Evolutionary conservation across 2,888 invertebrate genomes (phyloP).

Genomic region (Metopia argyrocephala): DNA sequence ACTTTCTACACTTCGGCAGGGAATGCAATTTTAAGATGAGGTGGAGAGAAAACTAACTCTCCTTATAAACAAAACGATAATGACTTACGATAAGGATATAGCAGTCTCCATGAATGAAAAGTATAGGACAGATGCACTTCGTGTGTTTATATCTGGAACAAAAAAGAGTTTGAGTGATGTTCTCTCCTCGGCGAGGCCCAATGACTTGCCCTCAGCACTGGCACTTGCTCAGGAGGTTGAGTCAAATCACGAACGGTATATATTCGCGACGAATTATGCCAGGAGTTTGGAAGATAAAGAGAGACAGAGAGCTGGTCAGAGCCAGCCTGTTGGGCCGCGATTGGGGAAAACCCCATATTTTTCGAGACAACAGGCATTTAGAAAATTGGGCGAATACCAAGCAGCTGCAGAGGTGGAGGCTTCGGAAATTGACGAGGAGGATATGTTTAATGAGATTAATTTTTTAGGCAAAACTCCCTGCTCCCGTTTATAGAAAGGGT

Average conservation of each 20-base stretch:
- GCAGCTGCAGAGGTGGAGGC: not conserved
- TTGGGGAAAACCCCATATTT: not conserved
- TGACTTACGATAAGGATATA: slow-evolving; percentile 54
- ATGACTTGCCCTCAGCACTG: slow-evolving; percentile 34
- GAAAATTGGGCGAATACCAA: not conserved
- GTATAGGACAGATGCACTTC: slow-evolving; percentile 58
- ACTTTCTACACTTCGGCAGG: slow-evolving; percentile 47
- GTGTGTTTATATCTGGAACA: slow-evolving; percentile 49
- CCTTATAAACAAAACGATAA: slow-evolving; percentile 60
- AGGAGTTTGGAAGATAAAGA: slow-evolving; percentile 1
- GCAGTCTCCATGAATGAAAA: slow-evolving; percentile 59
- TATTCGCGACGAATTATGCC: slow-evolving; percentile 42
- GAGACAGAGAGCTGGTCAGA: not conserved
- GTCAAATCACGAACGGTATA: slow-evolving; percentile 38
- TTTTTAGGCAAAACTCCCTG: not conserved
- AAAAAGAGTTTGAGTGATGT: slow-evolving; percentile 51
- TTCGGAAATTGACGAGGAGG: not conserved
- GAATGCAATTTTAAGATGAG: slow-evolving; percentile 57
- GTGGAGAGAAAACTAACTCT: slow-evolving; percentile 60
- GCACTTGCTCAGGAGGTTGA: slow-evolving; percentile 41
- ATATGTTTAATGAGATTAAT: not conserved
- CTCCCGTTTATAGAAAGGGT: not conserved
- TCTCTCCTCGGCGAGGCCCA: slow-evolving; percentile 49
- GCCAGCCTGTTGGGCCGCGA: not conserved
- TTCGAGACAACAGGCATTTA: not conserved